These are phyloP conservation scores for Columba guinea DNA, from an alignment of 2,797 vertebrate species.

Conservation along the genomic window DNA sequence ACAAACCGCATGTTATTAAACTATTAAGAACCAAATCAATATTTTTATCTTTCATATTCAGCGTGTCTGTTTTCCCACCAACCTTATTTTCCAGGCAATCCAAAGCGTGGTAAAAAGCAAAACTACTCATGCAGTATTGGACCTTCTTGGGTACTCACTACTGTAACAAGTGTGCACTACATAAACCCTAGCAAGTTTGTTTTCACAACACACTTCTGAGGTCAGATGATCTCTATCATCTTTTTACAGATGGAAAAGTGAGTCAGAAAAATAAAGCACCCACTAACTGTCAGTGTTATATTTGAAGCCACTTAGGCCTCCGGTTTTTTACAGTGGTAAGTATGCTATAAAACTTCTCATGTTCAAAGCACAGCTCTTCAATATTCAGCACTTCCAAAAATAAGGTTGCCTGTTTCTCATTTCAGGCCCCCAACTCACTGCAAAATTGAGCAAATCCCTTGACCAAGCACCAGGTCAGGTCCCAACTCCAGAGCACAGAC, in stretches of 20 bases:
- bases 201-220: background rate
- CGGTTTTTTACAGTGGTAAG: background rate
- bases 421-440: background rate
- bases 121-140: background rate
- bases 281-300: background rate
- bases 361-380: background rate
- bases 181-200: background rate
- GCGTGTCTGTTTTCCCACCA: background rate
- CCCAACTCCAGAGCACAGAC: background rate
- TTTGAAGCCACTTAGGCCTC: background rate
- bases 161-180: background rate
- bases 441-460: background rate
- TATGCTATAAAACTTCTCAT: background rate
- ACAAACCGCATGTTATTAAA: background rate
- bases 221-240: background rate
- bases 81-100: background rate
- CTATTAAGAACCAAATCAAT: background rate
- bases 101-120: background rate
- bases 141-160: background rate
- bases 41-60: background rate
- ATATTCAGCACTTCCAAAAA: background rate
- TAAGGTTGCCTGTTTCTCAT: background rate
- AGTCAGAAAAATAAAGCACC: background rate
- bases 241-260: background rate
- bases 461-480: background rate